Base-by-base conservation (phyloP, 2,113 vertebrate species). In the Lampris incognitus region DNA sequence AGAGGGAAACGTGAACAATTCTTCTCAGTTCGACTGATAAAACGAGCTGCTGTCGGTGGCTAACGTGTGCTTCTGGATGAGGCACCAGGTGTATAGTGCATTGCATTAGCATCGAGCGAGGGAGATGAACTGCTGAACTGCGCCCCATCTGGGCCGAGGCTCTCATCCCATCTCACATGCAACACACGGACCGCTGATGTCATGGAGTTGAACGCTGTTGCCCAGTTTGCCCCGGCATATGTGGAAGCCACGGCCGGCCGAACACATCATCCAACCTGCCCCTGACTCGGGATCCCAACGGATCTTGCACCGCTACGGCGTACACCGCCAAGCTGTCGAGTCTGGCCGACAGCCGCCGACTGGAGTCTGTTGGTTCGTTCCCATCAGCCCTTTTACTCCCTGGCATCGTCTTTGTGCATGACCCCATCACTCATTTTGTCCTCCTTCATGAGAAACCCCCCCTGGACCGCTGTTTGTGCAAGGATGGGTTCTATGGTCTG, bases 191-290 rank as follows among this genome's bases (percentile, higher is more conserved):
- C 54, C 44, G 50, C 44, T 40, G 46, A 82, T 74, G 61, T 75
- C 79, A 66, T 66, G 78, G 72, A 83, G 71, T 72, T 66, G 63
- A 77, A 77, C 78, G 42, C 74, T 38, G 56, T 69, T 85, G 77
- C 72, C 72, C 68, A 52, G 83, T 91, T 89, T 79, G 76, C 63
- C 46, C 44, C 55, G 87, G 84, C 89, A 92, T 92, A 89, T 90
- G 90, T 80, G 78, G 70, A 88, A 82, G 69, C 69, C 84, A 88
- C 49, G 85, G 85, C 77, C 80, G 75, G 79, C 87, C 81, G 71
- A 91, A 91, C 90, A 83, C 80, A 86, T 91, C 90, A 90, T 91
- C 83, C 82, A 80, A 87, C 88, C 90, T 82, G 82, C 87, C 85
- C 80, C 86, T 87, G 87, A 75, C 87, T 70, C 52, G 60, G 74